Evolutionary conservation across 2,888 invertebrate species (phyloP), one percentile per base, ranked within the genome.

Genomic region (Spisula solida): DNA sequence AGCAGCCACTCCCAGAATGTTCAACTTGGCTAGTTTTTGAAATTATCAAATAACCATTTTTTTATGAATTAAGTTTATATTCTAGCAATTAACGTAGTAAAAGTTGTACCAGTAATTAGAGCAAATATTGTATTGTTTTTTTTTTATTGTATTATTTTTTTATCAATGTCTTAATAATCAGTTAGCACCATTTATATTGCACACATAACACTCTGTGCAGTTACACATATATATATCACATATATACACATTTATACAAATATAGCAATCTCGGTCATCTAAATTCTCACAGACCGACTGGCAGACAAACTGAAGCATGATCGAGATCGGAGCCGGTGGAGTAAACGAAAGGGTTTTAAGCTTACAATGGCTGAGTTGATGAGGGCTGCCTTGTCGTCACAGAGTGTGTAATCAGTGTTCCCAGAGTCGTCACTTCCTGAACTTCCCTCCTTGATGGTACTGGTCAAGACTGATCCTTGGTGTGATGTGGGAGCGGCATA

Each of bases 291-390:
- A 78, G 87, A 78, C 55, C 92, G 51, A 34, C 90, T 88, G 55
- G 83, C 81, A 29, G 89, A 88, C 66, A 90, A 85, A 85, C 89
- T 89, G 79, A 90, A 92, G 34, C 88, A 89, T 25, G 89, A 86
- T 48, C 85, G 84, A 34, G 92, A 84, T 82, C 87, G 41, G 16
- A 90, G 85, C 85, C 86, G 89, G 47, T 87, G 70, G 34, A 92
- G 88, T 31, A 90, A 70, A 66, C 86, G 82, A 86, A 92, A 92
- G 78, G 92, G 92, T 81, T 90, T 92, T 70, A 89, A 89, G 88
- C 90, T 90, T 90, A 92, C 89, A 87, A 90, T 86, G 89, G 87
- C 87, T 18, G 86, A 81, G 66, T 89, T 87, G 47, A 92, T 60
- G 34, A 92, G 89, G 0, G 88, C 88, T 18, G 92, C 83, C 31